Conservation (phyloP, 2,888 invertebrate species). For the Odontocerum albicorne region DNA sequence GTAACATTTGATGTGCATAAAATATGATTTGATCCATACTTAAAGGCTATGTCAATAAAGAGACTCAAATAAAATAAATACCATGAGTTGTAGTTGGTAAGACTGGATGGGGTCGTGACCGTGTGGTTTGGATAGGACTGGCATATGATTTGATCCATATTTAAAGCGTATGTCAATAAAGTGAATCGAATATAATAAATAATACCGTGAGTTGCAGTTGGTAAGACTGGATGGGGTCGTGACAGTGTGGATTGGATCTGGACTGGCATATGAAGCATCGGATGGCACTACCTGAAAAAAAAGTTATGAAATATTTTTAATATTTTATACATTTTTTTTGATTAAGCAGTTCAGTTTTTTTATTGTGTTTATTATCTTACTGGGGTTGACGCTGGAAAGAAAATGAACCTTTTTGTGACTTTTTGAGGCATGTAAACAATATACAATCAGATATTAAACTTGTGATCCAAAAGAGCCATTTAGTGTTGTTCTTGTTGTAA, state of each 20-base stretch:
- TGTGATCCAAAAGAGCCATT: neutral
- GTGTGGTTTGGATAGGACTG: conserved; percentile 30
- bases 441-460: neutral
- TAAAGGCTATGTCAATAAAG: no score
- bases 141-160: no score
- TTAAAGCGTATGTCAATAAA: no score
- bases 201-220: conserved; percentile 31
- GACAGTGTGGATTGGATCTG: conserved; percentile 30
- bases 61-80: no score
- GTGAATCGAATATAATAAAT: no score
- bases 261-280: conserved; percentile 36
- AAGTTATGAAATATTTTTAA: neutral
- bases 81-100: conserved; percentile 29
- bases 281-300: conserved; percentile 32
- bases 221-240: conserved; percentile 30
- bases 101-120: conserved; percentile 33
- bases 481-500: neutral
- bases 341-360: neutral
- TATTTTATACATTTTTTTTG: neutral
- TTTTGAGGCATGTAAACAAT: neutral
- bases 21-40: no score
- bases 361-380: neutral
- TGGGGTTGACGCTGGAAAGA: no score
- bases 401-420: no score
- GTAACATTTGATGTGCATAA: no score